Conservation (phyloP, 2,888 invertebrate species). For the Bembecia ichneumoniformis region DNA sequence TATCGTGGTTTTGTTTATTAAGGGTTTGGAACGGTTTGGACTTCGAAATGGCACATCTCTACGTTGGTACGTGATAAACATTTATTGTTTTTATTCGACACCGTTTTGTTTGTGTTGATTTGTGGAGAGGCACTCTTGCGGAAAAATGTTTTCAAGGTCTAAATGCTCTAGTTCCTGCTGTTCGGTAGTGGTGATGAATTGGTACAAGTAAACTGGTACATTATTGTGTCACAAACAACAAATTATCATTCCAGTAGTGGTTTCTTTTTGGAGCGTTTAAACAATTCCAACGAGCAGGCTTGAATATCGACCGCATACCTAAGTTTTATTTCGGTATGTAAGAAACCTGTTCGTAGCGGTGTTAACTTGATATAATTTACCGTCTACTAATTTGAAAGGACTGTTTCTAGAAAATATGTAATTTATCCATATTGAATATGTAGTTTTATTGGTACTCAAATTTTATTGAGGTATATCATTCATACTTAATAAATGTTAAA, state of each 20-base stretch:
- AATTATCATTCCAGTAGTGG: not conserved
- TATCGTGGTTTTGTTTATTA: conserved; percentile 29
- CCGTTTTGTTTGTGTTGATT: conserved; percentile 36
- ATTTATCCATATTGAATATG: too few relatives aligned
- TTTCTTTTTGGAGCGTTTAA: not conserved
- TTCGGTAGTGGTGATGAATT: not conserved
- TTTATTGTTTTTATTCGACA: conserved; percentile 15
- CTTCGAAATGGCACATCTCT: conserved; percentile 62
- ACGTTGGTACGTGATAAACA: conserved; percentile 53
- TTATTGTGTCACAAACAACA: not conserved
- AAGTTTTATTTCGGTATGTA: conserved; percentile 34
- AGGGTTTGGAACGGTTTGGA: conserved; percentile 28
- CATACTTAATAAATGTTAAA: too few relatives aligned
- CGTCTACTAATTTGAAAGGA: not conserved
- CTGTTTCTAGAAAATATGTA: too few relatives aligned
- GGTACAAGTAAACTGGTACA: not conserved
- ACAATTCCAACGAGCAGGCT: not conserved
- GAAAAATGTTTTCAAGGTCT: conserved; percentile 44
- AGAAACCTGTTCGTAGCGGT: conserved; percentile 35
- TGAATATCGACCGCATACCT: conserved; percentile 19
- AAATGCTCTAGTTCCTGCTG: conserved; percentile 32
- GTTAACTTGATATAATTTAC: conserved; percentile 1
- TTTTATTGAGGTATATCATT: too few relatives aligned
- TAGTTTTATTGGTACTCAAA: too few relatives aligned
- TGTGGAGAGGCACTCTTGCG: conserved; percentile 30